These are phyloP conservation scores for Brachionus asplanchnoidis DNA, from an alignment of 1,140 invertebrate species.

Conservation along the genomic window DNA sequence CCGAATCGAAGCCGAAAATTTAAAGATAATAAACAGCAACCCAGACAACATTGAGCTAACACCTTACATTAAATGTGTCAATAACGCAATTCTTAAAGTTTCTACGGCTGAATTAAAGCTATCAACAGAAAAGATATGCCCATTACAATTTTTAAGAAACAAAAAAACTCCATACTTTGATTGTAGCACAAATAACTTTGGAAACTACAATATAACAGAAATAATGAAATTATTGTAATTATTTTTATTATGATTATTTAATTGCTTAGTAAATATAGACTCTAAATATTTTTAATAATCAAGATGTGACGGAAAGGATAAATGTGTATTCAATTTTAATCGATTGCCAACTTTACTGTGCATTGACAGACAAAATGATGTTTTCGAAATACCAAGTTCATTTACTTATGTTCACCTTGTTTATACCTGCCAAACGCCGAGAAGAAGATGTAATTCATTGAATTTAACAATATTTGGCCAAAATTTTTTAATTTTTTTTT, in stretches of 20 bases:
- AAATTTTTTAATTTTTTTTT: background rate
- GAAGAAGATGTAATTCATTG: background rate
- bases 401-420: background rate
- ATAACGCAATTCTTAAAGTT: slow-evolving; percentile 20
- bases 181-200: background rate
- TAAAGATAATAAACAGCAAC: background rate
- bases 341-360: background rate
- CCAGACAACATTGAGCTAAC: background rate
- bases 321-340: background rate
- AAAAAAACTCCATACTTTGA: background rate
- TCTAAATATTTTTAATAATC: background rate
- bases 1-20: background rate
- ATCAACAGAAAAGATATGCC: background rate
- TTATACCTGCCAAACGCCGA: background rate
- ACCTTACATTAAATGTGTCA: background rate
- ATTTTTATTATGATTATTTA: background rate
- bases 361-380: background rate
- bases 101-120: background rate
- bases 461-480: background rate
- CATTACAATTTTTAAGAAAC: background rate
- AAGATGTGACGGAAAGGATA: background rate
- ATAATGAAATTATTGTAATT: background rate
- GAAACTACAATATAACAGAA: background rate
- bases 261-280: background rate
- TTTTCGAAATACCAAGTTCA: background rate